Base-by-base conservation (phyloP, 2,888 invertebrate genomes). In the Eupithecia centaureata region DNA sequence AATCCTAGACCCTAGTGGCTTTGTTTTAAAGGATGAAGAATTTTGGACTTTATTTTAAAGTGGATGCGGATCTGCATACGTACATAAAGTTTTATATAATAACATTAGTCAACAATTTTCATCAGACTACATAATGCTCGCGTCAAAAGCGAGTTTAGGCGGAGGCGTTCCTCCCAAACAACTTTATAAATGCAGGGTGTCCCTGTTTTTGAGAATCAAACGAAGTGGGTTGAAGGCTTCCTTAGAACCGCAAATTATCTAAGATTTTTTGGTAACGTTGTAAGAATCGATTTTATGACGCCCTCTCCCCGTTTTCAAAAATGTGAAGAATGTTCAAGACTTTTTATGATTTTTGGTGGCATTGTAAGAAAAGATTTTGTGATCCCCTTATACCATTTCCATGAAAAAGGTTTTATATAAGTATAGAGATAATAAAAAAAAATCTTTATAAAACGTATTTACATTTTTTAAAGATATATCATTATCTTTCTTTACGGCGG, bases 71-170 rank as follows among this genome's bases (percentile, higher is more conserved):
- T 80, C 76, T 73, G 78, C 72, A 73, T 84, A 82, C 81, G 79
- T 84, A 83, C 80, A 82, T 81, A 73, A 77, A 77, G 78, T 76
- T 81, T 82, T 74, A 78, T 74, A 79, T 68, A 75, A 79, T 77
- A 77, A 77, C 74, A 82, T 79, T 81, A 82, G 67, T 81, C 70
- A 82, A 81, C 79, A 82, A 82, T 74, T 63, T 72, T 63, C 73
- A 71, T 73, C 74, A 70, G 73, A 80, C 79, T 77, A 81, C 75
- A 71, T 73, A 69, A 76, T 54, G 78, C 82, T 79, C 84, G 82
- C 85, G 82, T 84, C 82, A 81, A 82, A 72, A 77, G 82, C 86
- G 79, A 80, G 84, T 78, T 83, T 85, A 67, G 65, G 70, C 67
- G 78, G 78, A 79, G 80, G 72, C 77, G 73, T 75, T 63, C 73